Evolutionary conservation across 1,140 invertebrate species (phyloP).

Genomic region (Pogonomyrmex californicus): DNA sequence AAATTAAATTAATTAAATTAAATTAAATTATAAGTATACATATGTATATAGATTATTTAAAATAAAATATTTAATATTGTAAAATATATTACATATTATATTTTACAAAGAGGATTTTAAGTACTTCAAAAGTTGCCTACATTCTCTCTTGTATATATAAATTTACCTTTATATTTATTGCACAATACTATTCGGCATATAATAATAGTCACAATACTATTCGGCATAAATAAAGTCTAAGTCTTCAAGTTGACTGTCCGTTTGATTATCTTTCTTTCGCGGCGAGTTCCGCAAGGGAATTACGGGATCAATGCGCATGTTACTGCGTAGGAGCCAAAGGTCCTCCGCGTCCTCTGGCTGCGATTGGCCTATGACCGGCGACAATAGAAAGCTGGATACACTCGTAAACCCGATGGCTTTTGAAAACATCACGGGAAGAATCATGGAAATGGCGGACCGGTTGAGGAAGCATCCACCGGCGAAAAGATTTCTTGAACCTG

Average conservation of each 20-base stretch:
- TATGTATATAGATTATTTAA: not conserved
- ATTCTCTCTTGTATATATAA: not conserved
- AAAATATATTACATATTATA: not conserved
- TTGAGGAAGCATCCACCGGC: conserved; percentile 35
- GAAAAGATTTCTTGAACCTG: conserved; percentile 46
- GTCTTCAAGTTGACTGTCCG: not conserved
- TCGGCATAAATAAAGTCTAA: conserved; percentile 27
- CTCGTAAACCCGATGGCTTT: conserved; percentile 56
- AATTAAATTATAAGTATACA: no score
- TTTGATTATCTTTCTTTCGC: conserved; percentile 22
- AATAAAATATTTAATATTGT: not conserved
- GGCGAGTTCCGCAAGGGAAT: conserved; percentile 57
- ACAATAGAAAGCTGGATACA: conserved; percentile 61
- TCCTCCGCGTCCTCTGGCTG: conserved; percentile 49
- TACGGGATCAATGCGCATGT: conserved; percentile 54
- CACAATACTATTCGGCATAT: conserved; percentile 6
- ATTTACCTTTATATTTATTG: not conserved
- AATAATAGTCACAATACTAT: conserved; percentile 25
- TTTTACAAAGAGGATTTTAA: not conserved
- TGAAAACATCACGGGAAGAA: conserved; percentile 54
- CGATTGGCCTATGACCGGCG: conserved; percentile 56
- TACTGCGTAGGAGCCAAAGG: conserved; percentile 48
- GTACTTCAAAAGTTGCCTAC: not conserved
- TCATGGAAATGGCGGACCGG: conserved; percentile 43
- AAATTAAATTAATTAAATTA: no score